A percentile compares a stretch with the other conserved stretches of the same genome.
Evolutionary conservation across 2,113 vertebrate species (phyloP).

Genomic region (Nestor notabilis): DNA sequence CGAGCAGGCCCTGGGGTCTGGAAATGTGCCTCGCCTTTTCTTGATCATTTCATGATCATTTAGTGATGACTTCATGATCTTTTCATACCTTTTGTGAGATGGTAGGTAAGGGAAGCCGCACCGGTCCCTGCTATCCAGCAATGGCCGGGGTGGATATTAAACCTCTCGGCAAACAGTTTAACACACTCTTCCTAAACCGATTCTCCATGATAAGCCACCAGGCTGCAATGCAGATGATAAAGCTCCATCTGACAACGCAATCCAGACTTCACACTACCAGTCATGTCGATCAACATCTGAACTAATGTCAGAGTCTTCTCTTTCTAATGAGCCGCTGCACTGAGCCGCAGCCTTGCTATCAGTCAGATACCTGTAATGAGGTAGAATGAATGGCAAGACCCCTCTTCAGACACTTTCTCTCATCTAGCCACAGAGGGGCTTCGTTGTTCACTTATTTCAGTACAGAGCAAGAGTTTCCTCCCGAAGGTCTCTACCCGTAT

Average conservation of each 20-base stretch:
- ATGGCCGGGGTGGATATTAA: neutral
- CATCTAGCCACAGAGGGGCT: conserved; percentile 25
- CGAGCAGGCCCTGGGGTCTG: neutral
- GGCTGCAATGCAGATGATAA: conserved; percentile 54
- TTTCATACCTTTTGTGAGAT: neutral
- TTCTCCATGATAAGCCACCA: conserved; percentile 28
- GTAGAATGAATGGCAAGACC: conserved; percentile 51
- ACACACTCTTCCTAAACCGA: neutral
- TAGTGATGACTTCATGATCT: neutral
- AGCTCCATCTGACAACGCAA: conserved; percentile 54
- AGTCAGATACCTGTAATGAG: conserved; percentile 69
- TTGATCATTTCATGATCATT: neutral
- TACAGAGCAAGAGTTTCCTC: conserved; percentile 34
- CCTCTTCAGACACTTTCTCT: conserved; percentile 52
- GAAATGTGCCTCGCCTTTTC: neutral
- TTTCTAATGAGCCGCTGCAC: conserved; percentile 75
- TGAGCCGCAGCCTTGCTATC: conserved; percentile 58
- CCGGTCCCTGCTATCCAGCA: neutral
- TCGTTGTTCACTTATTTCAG: conserved; percentile 48
- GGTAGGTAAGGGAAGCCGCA: neutral
- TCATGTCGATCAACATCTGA: conserved; percentile 74
- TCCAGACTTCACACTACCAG: conserved; percentile 69
- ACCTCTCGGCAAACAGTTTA: conserved; percentile 35
- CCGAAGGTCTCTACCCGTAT: neutral
- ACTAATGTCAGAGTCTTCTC: conserved; percentile 76